Conservation (phyloP, 1,140 invertebrate species). For the Hyles euphorbiae region DNA sequence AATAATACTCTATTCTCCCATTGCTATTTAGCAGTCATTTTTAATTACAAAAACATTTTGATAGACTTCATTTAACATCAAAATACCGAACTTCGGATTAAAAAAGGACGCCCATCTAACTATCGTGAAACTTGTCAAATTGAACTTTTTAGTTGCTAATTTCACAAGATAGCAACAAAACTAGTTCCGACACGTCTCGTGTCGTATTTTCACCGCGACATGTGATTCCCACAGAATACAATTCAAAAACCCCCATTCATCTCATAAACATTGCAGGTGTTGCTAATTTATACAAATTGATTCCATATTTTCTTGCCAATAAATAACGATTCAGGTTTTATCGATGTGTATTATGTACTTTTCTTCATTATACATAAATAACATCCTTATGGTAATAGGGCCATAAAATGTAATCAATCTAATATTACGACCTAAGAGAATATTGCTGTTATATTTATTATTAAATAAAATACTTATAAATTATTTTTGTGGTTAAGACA, state of each 20-base stretch:
- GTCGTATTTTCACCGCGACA: constrained; percentile 22
- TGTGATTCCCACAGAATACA: constrained; percentile 22
- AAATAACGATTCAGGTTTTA: constrained; percentile 12
- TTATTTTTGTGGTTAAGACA: not conserved
- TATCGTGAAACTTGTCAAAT: constrained; percentile 15
- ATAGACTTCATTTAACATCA: too few species aligned
- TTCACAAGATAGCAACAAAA: constrained; percentile 27
- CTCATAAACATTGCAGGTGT: constrained; percentile 52
- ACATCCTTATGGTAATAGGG: constrained; percentile 8
- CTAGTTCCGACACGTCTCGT: constrained; percentile 18
- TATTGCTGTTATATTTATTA: constrained; percentile 3
- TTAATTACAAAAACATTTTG: too few species aligned
- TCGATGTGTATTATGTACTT: constrained; percentile 10
- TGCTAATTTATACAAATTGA: constrained; percentile 58
- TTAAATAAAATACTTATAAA: constrained; percentile 6
- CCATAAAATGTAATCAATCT: constrained; percentile 14
- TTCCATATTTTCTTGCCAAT: constrained; percentile 24
- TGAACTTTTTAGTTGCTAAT: constrained; percentile 22
- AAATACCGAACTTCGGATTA: too few species aligned
- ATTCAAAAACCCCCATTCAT: constrained; percentile 31
- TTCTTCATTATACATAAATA: constrained; percentile 10
- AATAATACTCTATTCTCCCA: too few species aligned
- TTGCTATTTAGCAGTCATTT: too few species aligned
- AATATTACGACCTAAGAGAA: constrained; percentile 9
- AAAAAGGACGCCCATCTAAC: constrained; percentile 3